Conservation (phyloP, 2,888 invertebrate genomes). For the Drosophila fulvimacula region DNA sequence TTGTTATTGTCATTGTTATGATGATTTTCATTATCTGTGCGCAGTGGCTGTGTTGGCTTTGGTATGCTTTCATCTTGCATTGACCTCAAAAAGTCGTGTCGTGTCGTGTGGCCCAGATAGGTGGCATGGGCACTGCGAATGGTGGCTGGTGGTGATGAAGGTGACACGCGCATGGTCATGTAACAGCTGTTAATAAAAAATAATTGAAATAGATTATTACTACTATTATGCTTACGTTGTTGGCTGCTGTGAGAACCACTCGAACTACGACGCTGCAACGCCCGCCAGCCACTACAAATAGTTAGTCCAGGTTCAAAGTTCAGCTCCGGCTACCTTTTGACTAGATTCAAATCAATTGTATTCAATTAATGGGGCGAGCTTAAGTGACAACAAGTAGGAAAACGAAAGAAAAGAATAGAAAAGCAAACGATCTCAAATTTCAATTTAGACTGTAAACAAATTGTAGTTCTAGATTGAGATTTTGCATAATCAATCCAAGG, state of each 20-base stretch:
- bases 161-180: constrained; percentile 32
- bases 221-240: background rate
- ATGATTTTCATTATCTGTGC: background rate
- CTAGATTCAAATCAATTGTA: constrained; percentile 3
- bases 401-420: background rate
- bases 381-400: background rate
- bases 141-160: constrained; percentile 11
- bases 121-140: constrained; percentile 8
- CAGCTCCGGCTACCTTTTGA: background rate
- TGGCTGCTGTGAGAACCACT: background rate
- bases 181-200: constrained; percentile 44
- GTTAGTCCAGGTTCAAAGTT: background rate
- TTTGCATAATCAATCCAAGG: background rate
- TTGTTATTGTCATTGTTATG: background rate
- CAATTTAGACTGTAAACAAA: background rate
- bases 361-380: background rate
- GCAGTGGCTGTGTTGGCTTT: constrained; percentile 7
- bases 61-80: constrained; percentile 45
- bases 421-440: background rate
- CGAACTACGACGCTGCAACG: background rate
- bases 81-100: constrained; percentile 49
- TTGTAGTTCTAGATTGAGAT: background rate
- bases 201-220: constrained; percentile 15
- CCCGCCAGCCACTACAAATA: background rate
- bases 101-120: constrained; percentile 44